These are phyloP conservation scores for Sciurus vulgaris DNA, from an alignment of 2,797 vertebrate genomes.

Conservation along the genomic window DNA sequence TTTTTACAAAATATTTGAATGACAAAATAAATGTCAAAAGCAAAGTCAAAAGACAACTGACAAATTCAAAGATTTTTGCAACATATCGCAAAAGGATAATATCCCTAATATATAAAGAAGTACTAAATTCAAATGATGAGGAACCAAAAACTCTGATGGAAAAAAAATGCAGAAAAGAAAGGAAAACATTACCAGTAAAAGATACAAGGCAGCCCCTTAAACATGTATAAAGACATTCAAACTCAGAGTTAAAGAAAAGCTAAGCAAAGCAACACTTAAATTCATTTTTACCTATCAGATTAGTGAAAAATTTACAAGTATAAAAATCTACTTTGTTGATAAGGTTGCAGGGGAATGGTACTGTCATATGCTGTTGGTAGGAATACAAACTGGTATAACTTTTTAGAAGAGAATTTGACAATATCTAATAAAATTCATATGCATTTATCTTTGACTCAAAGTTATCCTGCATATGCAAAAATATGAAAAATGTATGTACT, in stretches of 20 bases:
- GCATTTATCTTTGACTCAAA: neutral
- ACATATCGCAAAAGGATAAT: neutral
- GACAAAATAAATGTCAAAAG: neutral
- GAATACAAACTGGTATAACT: neutral
- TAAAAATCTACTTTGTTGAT: neutral
- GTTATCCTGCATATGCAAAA: neutral
- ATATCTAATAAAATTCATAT: neutral
- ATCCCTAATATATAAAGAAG: neutral
- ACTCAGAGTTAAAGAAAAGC: neutral
- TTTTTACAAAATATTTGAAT: neutral
- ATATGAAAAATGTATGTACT: neutral
- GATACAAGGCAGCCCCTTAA: neutral
- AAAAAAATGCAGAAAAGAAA: constrained; percentile 9
- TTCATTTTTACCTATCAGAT: neutral
- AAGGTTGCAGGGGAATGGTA: neutral
- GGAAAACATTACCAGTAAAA: neutral
- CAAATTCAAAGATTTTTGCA: neutral
- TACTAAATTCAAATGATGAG: neutral
- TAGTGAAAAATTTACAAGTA: neutral
- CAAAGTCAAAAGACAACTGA: constrained; percentile 48
- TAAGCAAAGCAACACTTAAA: neutral
- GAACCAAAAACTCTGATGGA: neutral
- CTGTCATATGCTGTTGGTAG: neutral
- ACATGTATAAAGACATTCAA: neutral
- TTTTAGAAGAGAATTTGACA: neutral